Evolutionary conservation across 2,888 invertebrate genomes (phyloP).

Genomic region (Eilema depressum): DNA sequence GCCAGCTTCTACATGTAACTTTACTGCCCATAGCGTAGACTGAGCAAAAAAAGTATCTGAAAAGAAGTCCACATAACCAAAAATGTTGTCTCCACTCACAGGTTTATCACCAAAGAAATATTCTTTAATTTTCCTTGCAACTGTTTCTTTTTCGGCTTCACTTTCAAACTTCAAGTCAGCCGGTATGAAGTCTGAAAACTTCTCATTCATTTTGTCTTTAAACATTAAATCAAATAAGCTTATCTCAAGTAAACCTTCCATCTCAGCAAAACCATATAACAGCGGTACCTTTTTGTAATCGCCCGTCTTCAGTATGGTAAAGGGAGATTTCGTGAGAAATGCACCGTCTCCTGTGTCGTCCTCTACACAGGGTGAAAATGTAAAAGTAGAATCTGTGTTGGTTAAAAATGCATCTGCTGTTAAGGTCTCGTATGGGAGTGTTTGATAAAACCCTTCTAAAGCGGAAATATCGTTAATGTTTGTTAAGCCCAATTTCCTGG

Average conservation of each 20-base stretch:
- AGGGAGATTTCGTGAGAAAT: slow-evolving; percentile 57
- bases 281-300: slow-evolving; percentile 59
- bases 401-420: slow-evolving; percentile 35
- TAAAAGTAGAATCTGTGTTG: slow-evolving; percentile 44
- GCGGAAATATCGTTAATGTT: slow-evolving; percentile 9
- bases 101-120: slow-evolving; percentile 64
- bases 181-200: slow-evolving; percentile 62
- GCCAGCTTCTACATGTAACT: slow-evolving; percentile 48
- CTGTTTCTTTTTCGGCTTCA: slow-evolving; percentile 48
- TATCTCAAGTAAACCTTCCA: slow-evolving; percentile 54
- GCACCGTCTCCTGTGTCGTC: slow-evolving; percentile 43
- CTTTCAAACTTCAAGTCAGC: slow-evolving; percentile 57
- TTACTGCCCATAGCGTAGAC: slow-evolving; percentile 55
- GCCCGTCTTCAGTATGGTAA: slow-evolving; percentile 54
- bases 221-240: slow-evolving; percentile 42
- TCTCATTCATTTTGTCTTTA: slow-evolving; percentile 55
- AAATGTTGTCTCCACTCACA: slow-evolving; percentile 41
- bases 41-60: slow-evolving; percentile 68
- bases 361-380: slow-evolving; percentile 52
- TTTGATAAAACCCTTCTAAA: slow-evolving; percentile 34
- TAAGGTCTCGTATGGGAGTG: slow-evolving; percentile 52
- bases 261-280: slow-evolving; percentile 58
- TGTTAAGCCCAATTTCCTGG: slow-evolving; percentile 6
- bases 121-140: slow-evolving; percentile 52
- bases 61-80: slow-evolving; percentile 53